Conservation (phyloP, 35 echinoderm and acorn worm species). For the Ophiothrix spiculata region DNA sequence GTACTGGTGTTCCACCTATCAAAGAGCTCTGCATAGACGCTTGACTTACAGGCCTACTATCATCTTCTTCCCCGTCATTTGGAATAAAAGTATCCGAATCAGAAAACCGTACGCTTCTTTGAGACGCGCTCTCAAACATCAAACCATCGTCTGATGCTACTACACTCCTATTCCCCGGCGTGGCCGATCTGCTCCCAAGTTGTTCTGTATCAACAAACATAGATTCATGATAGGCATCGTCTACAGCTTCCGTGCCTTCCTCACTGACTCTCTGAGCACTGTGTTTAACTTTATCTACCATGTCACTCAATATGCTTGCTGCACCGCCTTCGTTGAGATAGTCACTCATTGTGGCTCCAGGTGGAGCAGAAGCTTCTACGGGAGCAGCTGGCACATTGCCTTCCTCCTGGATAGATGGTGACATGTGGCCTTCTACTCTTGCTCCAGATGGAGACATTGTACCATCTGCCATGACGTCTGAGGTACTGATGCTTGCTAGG, state of each 20-base stretch:
- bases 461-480: slow-evolving; percentile 12
- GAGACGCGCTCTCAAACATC: neutral
- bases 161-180: slow-evolving; percentile 16
- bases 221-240: slow-evolving; percentile 21
- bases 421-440: too few species aligned
- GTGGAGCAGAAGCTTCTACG: too few species aligned
- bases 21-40: neutral
- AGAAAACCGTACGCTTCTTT: neutral
- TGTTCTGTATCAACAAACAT: slow-evolving; percentile 20
- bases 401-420: too few species aligned
- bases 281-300: slow-evolving; percentile 55
- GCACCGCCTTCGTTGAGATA: slow-evolving; percentile 67
- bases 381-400: too few species aligned
- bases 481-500: slow-evolving; percentile 5
- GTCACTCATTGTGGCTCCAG: slow-evolving; percentile 70
- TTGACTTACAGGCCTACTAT: neutral
- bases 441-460: too few species aligned
- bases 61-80: neutral
- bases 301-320: slow-evolving; percentile 58
- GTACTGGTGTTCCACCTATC: neutral
- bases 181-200: slow-evolving; percentile 9
- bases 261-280: slow-evolving; percentile 32
- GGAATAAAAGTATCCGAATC: slow-evolving; percentile 6
- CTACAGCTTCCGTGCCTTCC: neutral
- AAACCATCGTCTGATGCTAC: neutral